Evolutionary conservation across 2,888 invertebrate species (phyloP).

Genomic region (Acanthosepion pharaonis): DNA sequence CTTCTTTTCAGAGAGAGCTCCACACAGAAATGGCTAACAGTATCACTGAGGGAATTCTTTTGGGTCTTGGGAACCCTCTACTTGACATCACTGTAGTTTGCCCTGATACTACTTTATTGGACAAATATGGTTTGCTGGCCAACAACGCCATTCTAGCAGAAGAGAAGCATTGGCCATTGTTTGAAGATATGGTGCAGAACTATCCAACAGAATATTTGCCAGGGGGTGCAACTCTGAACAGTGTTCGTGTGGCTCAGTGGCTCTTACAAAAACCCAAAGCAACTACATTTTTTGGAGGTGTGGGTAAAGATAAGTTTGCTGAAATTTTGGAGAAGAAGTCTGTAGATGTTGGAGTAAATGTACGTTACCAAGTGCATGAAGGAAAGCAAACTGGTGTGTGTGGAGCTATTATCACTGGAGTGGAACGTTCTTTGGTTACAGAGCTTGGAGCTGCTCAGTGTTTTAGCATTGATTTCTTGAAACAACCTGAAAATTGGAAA

Average conservation of each 20-base stretch:
- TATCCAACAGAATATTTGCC: constrained; percentile 84
- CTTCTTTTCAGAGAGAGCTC: constrained; percentile 43
- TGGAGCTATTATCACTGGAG: constrained; percentile 90
- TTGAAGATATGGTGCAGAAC: constrained; percentile 78
- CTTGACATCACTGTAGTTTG: constrained; percentile 89
- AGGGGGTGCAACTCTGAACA: constrained; percentile 97
- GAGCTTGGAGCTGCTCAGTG: constrained; percentile 95
- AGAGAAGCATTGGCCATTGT: constrained; percentile 87
- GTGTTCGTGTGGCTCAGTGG: constrained; percentile 94
- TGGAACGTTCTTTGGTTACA: constrained; percentile 92
- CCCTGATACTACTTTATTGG: constrained; percentile 84
- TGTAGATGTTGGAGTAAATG: constrained; percentile 85
- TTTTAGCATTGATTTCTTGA: constrained; percentile 85
- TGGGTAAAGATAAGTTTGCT: constrained; percentile 91
- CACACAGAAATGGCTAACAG: constrained; percentile 24
- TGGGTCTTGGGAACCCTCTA: constrained; percentile 96
- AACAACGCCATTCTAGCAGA: constrained; percentile 96
- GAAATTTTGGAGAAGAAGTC: constrained; percentile 87
- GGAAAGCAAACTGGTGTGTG: constrained; percentile 89
- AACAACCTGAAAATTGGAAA: constrained; percentile 82
- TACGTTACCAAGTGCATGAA: constrained; percentile 85
- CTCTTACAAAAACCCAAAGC: constrained; percentile 85
- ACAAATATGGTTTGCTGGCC: constrained; percentile 87
- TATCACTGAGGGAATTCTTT: constrained; percentile 80
- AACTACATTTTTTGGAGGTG: constrained; percentile 93